Conservation (phyloP, 2,797 vertebrate species). For the Hypotaenidia philippensis region DNA sequence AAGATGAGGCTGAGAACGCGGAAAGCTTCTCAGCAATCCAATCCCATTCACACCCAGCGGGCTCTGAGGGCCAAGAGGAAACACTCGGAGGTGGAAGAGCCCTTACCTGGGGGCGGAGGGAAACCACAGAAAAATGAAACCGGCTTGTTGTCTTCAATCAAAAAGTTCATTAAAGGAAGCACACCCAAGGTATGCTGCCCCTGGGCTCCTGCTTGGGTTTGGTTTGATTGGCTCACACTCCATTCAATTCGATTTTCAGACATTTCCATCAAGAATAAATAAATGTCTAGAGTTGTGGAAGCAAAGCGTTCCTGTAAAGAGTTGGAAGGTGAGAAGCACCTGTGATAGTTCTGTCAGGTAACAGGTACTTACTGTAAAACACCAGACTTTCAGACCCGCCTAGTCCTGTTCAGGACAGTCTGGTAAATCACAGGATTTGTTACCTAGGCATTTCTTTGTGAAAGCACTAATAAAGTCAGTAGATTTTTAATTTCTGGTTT, state of each 20-base stretch:
- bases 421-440: background rate
- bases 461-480: background rate
- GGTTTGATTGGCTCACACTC: background rate
- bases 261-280: background rate
- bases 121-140: conserved; percentile 92
- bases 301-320: background rate
- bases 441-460: background rate
- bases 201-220: background rate
- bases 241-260: rapidly evolving
- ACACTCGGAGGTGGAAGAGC: conserved; percentile 92
- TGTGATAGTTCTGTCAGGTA: background rate
- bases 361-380: background rate
- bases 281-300: background rate
- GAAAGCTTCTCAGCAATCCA: conserved; percentile 94
- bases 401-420: background rate
- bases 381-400: background rate
- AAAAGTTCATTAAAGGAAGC: conserved; percentile 96
- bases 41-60: conserved; percentile 85
- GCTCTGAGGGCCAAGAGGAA: conserved; percentile 91
- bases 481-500: background rate
- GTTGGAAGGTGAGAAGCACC: background rate
- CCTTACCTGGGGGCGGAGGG: conserved; percentile 84
- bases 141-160: conserved; percentile 94
- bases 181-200: conserved; percentile 88
- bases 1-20: conserved; percentile 99